Evolutionary conservation across 1,140 invertebrate genomes (phyloP).

Genomic region (Eufriesea mexicana): DNA sequence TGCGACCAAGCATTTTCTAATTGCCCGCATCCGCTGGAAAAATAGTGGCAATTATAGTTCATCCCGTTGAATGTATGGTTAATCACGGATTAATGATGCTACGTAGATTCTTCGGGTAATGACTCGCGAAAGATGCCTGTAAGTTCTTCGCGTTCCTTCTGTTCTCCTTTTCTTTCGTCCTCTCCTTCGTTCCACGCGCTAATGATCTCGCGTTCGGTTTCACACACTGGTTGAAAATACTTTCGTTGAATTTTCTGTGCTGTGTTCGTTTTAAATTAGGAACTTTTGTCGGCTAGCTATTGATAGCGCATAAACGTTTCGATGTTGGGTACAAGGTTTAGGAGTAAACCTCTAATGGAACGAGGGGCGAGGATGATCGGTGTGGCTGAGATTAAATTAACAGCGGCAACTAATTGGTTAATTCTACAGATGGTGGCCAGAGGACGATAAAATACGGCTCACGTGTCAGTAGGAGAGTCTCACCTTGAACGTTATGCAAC

Average conservation of each 20-base stretch:
- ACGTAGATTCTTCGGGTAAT: constrained; percentile 41
- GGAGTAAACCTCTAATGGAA: background rate
- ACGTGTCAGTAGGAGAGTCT: constrained; percentile 58
- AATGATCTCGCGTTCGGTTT: constrained; percentile 43
- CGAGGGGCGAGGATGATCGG: background rate
- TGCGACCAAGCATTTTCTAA: constrained; percentile 75
- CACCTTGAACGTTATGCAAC: constrained; percentile 71
- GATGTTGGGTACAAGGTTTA: background rate
- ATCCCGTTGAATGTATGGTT: constrained; percentile 28
- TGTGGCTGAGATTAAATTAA: constrained; percentile 62
- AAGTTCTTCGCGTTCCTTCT: constrained; percentile 30
- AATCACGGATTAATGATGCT: constrained; percentile 29
- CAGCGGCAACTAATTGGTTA: constrained; percentile 57
- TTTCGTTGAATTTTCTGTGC: constrained; percentile 19
- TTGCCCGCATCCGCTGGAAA: constrained; percentile 75
- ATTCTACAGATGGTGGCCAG: constrained; percentile 31
- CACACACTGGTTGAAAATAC: constrained; percentile 13
- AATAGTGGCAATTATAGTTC: constrained; percentile 67
- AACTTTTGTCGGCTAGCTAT: background rate
- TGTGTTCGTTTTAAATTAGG: background rate
- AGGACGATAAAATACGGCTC: constrained; percentile 37
- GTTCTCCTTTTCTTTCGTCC: background rate
- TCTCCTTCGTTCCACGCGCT: constrained; percentile 30
- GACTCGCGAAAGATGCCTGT: constrained; percentile 47
- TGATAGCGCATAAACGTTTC: background rate